These are phyloP conservation scores for Clinocottus analis DNA, from an alignment of 2,113 vertebrate species.

Conservation along the genomic window DNA sequence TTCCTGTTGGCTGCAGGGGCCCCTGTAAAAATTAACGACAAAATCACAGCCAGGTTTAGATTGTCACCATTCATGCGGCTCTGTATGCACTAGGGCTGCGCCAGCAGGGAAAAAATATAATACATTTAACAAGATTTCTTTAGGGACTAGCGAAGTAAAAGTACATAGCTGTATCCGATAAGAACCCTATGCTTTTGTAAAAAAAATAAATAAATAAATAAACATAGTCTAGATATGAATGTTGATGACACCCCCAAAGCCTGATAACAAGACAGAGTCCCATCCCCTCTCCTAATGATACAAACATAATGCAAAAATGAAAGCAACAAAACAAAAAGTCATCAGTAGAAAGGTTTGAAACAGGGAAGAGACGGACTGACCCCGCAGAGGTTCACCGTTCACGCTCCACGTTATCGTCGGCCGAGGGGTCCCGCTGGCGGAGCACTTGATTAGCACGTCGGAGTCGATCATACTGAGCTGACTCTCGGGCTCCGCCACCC, in stretches of 20 bases:
- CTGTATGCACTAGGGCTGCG: background rate
- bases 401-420: slow-evolving; percentile 89
- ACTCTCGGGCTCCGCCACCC: slow-evolving; percentile 87
- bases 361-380: slow-evolving; percentile 77
- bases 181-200: too few relatives aligned
- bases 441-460: slow-evolving; percentile 86
- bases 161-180: too few relatives aligned
- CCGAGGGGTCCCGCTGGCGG: slow-evolving; percentile 87
- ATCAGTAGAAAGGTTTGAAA: background rate
- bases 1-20: slow-evolving; percentile 73
- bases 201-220: background rate
- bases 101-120: background rate
- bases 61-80: background rate
- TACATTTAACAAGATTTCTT: background rate
- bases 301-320: too few relatives aligned
- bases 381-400: slow-evolving; percentile 85
- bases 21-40: slow-evolving; percentile 63
- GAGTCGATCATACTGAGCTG: slow-evolving; percentile 86
- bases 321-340: background rate
- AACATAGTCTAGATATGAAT: background rate
- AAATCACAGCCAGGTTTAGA: background rate
- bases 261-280: background rate
- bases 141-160: background rate
- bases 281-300: too few relatives aligned
- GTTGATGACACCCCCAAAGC: background rate